A percentile compares a stretch with the other conserved stretches of the same genome.
phyloP scores from a whole-genome alignment of 1,140 invertebrate species.

The Drosophila setifemur region DNA sequence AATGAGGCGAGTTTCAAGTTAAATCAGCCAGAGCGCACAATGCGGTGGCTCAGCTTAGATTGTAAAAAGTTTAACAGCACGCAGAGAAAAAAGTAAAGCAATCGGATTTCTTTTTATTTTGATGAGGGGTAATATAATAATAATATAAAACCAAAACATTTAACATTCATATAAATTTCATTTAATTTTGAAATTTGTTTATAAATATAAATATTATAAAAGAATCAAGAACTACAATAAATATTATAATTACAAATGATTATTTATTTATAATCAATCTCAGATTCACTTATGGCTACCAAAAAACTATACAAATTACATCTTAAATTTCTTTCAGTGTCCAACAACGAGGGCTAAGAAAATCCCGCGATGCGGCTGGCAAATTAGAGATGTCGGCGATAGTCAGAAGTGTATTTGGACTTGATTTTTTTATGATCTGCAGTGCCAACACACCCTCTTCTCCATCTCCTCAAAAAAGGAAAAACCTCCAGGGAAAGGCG shows the following conservation, averaged over 20 bases:
- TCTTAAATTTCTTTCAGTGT: neutral
- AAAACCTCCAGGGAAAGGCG: conserved; percentile 4
- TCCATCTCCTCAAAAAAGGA: neutral
- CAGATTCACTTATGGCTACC: too few species aligned
- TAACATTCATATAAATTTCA: too few species aligned
- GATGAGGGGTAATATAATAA: too few species aligned
- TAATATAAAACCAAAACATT: too few species aligned
- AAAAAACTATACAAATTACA: too few species aligned
- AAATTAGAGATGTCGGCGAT: conserved; percentile 35
- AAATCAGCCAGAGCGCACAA: conserved; percentile 58
- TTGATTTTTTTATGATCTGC: conserved; percentile 65
- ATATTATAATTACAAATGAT: too few species aligned
- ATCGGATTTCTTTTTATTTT: too few species aligned
- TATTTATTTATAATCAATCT: too few species aligned
- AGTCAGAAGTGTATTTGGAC: conserved; percentile 37
- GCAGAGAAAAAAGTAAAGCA: neutral
- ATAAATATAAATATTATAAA: too few species aligned
- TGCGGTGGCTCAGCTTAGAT: conserved; percentile 2
- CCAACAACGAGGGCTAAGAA: neutral
- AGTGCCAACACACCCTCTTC: neutral
- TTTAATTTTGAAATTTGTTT: too few species aligned
- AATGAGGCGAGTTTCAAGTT: conserved; percentile 76
- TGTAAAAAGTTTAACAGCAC: conserved; percentile 47
- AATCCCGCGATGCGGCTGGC: conserved; percentile 10
- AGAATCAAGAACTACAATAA: too few species aligned